Percentiles rank a stretch among this genome's conserved stretches.
phyloP scores from a whole-genome alignment of 1,140 invertebrate species.

The Aphidius ervi region DNA sequence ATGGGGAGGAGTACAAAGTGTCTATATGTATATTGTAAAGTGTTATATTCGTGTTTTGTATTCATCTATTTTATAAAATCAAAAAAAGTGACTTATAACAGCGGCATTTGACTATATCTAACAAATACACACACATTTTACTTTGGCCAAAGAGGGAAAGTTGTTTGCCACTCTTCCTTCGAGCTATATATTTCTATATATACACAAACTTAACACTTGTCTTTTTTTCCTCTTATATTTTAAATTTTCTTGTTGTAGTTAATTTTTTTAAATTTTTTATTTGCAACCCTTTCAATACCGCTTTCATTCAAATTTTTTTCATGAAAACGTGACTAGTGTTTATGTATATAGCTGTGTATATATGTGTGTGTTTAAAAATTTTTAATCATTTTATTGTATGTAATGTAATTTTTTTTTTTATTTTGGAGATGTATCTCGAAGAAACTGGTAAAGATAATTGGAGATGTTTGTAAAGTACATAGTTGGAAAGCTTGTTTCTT shows the following conservation, averaged over 20 bases:
- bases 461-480: no score
- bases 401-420: no score
- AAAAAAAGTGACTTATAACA: constrained; percentile 4
- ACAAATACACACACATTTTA: no score
- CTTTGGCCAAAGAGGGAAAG: constrained; percentile 19
- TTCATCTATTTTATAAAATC: constrained; percentile 14
- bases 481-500: no score
- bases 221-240: constrained; percentile 12
- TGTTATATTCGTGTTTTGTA: not conserved
- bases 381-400: no score
- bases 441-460: no score
- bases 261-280: not conserved
- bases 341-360: no score
- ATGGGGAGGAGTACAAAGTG: constrained; percentile 5
- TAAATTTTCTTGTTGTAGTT: constrained; percentile 3
- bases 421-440: no score
- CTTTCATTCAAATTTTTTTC: constrained; percentile 7
- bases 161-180: constrained; percentile 23
- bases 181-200: constrained; percentile 16
- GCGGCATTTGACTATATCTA: not conserved
- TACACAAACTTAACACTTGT: not conserved
- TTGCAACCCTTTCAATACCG: constrained; percentile 9
- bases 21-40: not conserved
- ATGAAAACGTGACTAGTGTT: not conserved
- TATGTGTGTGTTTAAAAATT: no score